Base-by-base conservation (phyloP, 2,113 vertebrate genomes). In the Galbula dea region DNA sequence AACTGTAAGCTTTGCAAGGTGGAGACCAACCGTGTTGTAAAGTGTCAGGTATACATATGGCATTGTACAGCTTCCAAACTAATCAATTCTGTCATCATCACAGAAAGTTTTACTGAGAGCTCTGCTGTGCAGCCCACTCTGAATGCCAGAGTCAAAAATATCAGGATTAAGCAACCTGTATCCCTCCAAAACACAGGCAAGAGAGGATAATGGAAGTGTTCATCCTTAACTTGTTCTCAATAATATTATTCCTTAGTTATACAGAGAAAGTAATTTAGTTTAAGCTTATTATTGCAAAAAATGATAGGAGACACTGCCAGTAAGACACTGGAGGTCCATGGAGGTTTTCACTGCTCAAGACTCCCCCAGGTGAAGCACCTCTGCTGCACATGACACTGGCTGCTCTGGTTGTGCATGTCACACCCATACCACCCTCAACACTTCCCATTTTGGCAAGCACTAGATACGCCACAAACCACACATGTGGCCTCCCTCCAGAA, bases 31-130 rank as follows among this genome's bases (percentile, higher is more conserved):
- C 1, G 0, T 7, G 41, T 5, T 41, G 62, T 41, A 10, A 30
- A 83, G 45, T 15, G 52, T 15, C 75, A 20, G 0, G 2, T 9
- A 15, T 14, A 32, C 5, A 1, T 8, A 2, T 0, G 6, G 73
- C 58, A 45, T 17, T 34, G 22, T 2, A 32, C 41, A 43, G 84
- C 51, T 34, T 32, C 11, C 39, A 32, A 63, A 52, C 27, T 4
- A 43, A 82, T 30, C 66, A 46, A 34, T 7, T 22, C 5, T 0
- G 0, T 11, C 46, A 67, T 5, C 3, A 13, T 5, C 8, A 7
- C 27, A 57, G 27, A n/a, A 23, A 20, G 51, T 55, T 77, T 55
- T 43, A 59, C n/a, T 12, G 8, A 69, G 29, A 86, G 46, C 49
- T 79, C 88, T 82, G 55, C 75, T 29, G n/a, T 4, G 9, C 34